Base-by-base conservation (phyloP, 2,113 vertebrate species). In the Motacilla tschutschensis region DNA sequence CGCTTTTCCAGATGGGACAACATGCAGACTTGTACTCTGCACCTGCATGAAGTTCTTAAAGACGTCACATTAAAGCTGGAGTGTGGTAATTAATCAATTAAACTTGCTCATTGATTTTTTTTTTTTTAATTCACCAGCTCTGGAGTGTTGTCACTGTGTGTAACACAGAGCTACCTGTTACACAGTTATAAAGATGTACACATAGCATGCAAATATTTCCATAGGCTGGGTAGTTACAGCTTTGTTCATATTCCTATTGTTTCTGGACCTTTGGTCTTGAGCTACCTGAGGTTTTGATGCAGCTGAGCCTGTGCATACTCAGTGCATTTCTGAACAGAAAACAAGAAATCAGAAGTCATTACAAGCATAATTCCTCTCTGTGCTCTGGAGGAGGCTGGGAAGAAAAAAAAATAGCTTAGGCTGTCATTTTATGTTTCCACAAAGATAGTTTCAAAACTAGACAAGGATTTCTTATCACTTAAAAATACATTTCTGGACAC, bases 121-220 rank as follows among this genome's bases (percentile, higher is more conserved):
- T 19, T 22, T 60, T 41, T 66, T 82, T 41, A 19, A 55, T 62
- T 35, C 46, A 10, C 18, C 17, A 53, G 10, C 20, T 65, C 40
- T 63, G 17, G 17, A 40, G 5, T 14, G 8, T 21, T 81, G 21
- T 67, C 7, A 2, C 5, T 13, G 12, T 58, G 6, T 7, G 8
- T 33, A 47, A 72, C 20, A 67, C 20, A 60, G 33, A 14, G 13
- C 11, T 65, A 47, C 12, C 22, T 33, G 26, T 48, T 48, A 36
- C 29, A n/a, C 3, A 9, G 25, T 8, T 18, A 33, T 21, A 66
- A 63, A 63, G 14, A 55, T 0, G 0, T 21, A 36, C 3, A 6
- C 28, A 8, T 10, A 57, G 10, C 4, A 43, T 29, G 35, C 10
- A 57, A 36, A 48, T n/a, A 36, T 14, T 43, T 65, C 18, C 16